A percentile compares a stretch with the other conserved stretches of the same genome.
These are phyloP conservation scores for Megaleporinus macrocephalus DNA, from an alignment of 2,113 vertebrate species.

Conservation along the genomic window DNA sequence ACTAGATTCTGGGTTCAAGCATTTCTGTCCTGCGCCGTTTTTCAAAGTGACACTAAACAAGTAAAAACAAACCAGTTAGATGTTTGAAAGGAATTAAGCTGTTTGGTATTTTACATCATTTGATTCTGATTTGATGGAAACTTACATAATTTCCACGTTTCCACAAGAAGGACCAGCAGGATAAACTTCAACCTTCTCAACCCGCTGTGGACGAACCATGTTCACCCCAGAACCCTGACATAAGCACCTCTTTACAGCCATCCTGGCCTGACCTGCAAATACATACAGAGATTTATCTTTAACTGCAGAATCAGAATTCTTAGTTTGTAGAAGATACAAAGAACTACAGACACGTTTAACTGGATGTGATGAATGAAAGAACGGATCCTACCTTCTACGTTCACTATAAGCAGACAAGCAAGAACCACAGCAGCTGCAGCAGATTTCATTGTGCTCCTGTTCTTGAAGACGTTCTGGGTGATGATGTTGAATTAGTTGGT, in stretches of 20 bases:
- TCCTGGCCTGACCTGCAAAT: constrained; percentile 29
- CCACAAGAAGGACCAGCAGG: constrained; percentile 36
- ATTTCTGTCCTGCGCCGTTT: constrained; percentile 37
- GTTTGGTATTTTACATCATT: not conserved
- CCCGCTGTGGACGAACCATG: not conserved
- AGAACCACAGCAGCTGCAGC: constrained; percentile 16
- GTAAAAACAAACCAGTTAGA: not conserved
- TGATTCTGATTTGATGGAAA: not conserved
- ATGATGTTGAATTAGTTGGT: not conserved
- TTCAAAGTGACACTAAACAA: constrained; percentile 51
- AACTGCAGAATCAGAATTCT: not conserved
- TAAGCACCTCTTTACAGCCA: constrained; percentile 26
- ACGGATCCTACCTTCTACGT: not conserved
- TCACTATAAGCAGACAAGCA: not conserved
- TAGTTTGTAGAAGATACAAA: not conserved
- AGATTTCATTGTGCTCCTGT: constrained; percentile 43
- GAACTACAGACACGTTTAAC: not conserved
- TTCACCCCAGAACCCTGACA: constrained; percentile 33
- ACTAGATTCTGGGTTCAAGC: constrained; percentile 46
- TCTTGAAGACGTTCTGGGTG: constrained; percentile 12
- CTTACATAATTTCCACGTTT: constrained; percentile 51
- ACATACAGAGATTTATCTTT: not conserved
- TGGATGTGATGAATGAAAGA: not conserved
- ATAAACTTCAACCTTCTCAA: constrained; percentile 46
- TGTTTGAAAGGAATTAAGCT: not conserved